Conservation (phyloP, 2,888 invertebrate genomes). For the Smittia aterrima region DNA sequence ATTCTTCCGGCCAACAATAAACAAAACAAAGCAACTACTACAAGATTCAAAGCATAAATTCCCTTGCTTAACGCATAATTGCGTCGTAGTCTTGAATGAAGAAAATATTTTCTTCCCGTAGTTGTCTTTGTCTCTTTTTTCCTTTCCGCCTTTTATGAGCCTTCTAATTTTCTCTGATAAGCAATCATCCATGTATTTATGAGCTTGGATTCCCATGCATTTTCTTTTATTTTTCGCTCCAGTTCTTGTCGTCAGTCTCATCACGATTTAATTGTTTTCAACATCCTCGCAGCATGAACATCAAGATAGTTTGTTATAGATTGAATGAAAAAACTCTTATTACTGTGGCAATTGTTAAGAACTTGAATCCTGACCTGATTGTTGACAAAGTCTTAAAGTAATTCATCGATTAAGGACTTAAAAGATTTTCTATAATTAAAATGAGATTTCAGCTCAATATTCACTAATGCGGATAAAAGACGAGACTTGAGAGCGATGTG, state of each 20-base stretch:
- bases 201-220: slow-evolving; percentile 5
- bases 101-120: background rate
- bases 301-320: too few relatives aligned
- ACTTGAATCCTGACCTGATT: too few relatives aligned
- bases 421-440: background rate
- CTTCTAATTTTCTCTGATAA: background rate
- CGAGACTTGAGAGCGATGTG: background rate
- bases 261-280: slow-evolving; percentile 37
- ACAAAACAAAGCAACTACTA: background rate
- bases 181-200: slow-evolving; percentile 36
- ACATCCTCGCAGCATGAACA: slow-evolving; percentile 29
- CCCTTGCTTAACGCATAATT: slow-evolving; percentile 11
- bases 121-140: too few relatives aligned
- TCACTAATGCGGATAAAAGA: background rate
- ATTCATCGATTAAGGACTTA: too few relatives aligned
- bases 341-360: too few relatives aligned
- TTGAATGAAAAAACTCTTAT: too few relatives aligned
- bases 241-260: background rate
- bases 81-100: slow-evolving; percentile 5
- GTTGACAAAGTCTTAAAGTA: too few relatives aligned
- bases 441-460: background rate
- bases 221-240: slow-evolving; percentile 1
- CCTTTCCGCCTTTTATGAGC: background rate
- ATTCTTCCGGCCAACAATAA: background rate
- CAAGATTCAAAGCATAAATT: slow-evolving; percentile 22